phyloP scores from a whole-genome alignment of 2,113 vertebrate genomes.

The Sisor rabdophorus region DNA sequence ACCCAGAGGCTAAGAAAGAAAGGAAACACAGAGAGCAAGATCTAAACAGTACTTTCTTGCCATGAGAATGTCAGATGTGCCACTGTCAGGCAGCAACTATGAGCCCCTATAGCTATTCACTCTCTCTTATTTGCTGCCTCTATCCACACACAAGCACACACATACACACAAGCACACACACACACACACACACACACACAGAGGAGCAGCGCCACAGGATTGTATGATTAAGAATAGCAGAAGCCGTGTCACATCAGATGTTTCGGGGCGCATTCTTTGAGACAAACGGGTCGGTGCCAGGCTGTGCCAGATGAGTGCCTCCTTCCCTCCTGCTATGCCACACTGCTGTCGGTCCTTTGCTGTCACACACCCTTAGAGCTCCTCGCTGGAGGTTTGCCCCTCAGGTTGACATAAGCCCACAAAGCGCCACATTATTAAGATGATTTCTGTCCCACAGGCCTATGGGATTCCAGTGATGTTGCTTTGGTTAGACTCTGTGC shows the following conservation, averaged over 20 bases:
- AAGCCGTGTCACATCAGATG: conserved; percentile 72
- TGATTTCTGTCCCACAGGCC: conserved; percentile 41
- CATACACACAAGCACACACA: not conserved
- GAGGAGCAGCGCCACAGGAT: conserved; percentile 57
- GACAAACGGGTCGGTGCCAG: conserved; percentile 54
- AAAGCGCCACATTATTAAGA: conserved; percentile 48
- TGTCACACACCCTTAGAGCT: conserved; percentile 63
- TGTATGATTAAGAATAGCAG: conserved; percentile 70
- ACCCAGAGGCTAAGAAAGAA: conserved; percentile 52
- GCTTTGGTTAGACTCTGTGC: conserved; percentile 39
- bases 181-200: conserved; percentile 4
- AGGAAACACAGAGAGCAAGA: conserved; percentile 36
- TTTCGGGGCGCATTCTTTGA: conserved; percentile 48
- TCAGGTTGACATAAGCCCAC: conserved; percentile 59
- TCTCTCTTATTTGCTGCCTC: not conserved
- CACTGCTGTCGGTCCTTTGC: conserved; percentile 63
- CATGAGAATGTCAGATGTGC: conserved; percentile 57
- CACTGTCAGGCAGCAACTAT: conserved; percentile 54
- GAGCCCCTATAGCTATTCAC: conserved; percentile 35
- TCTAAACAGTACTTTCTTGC: conserved; percentile 31
- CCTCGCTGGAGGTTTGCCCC: conserved; percentile 50
- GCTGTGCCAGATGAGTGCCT: conserved; percentile 49
- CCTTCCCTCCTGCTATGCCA: conserved; percentile 53
- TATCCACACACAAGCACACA: not conserved
- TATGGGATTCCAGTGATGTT: conserved; percentile 40